phyloP scores from a whole-genome alignment of 2,113 vertebrate genomes.

The human (Homo sapiens) region GRCh38 chr1:48988001-48988500 shows the following conservation, averaged over 20 bases:
- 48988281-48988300: constrained; percentile 18
- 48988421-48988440: background rate
- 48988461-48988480: background rate
- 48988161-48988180: background rate
- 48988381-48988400: background rate
- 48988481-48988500: background rate
- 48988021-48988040: background rate
- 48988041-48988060: background rate
- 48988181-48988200: background rate
- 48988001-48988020: background rate
- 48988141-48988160: background rate
- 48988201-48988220: background rate
- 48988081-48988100: background rate
- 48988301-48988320: background rate
- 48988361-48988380: background rate
- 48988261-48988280: background rate
- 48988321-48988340: background rate
- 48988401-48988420: background rate
- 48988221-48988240: constrained; percentile 17
- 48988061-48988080: background rate
- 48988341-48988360: background rate
- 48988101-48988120: background rate
- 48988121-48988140: background rate
- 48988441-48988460: background rate
- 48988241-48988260: background rate